Conservation (phyloP, 1,140 invertebrate species). For the Leptestheria dahalacensis region DNA sequence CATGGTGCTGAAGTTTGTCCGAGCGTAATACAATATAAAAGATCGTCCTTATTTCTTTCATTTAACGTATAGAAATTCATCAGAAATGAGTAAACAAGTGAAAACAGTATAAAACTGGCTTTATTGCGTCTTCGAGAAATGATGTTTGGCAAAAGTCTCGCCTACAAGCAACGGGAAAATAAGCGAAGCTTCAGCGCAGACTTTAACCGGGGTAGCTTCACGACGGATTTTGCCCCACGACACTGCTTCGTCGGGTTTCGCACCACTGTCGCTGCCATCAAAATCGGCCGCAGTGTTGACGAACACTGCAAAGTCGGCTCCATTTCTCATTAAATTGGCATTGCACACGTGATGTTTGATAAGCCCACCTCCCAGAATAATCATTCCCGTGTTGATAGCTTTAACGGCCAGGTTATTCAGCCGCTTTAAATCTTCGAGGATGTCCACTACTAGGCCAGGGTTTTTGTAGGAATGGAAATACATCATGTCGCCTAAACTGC, state of each 20-base stretch:
- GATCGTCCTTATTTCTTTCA: too few relatives aligned
- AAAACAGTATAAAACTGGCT: not conserved
- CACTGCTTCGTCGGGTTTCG: conserved; percentile 91
- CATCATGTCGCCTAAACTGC: conserved; percentile 97
- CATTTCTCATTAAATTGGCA: conserved; percentile 95
- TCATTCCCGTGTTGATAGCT: conserved; percentile 83
- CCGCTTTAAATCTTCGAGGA: conserved; percentile 65
- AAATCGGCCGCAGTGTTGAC: conserved; percentile 95
- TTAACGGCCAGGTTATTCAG: conserved; percentile 92
- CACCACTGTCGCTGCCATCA: conserved; percentile 97
- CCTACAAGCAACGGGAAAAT: conserved; percentile 88
- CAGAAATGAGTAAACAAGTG: too few relatives aligned
- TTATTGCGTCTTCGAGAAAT: conserved; percentile 11
- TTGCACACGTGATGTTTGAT: conserved; percentile 99
- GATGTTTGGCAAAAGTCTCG: conserved; percentile 75
- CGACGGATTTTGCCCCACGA: conserved; percentile 96
- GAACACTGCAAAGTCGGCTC: conserved; percentile 92
- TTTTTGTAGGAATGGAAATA: conserved; percentile 93
- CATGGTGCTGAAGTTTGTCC: conserved; percentile 41
- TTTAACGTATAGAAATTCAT: too few relatives aligned
- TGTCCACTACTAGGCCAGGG: conserved; percentile 84
- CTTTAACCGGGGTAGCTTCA: conserved; percentile 81
- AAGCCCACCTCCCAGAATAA: conserved; percentile 91
- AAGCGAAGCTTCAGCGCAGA: conserved; percentile 89
- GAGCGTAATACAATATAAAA: not conserved